Evolutionary conservation across 2,888 invertebrate genomes (phyloP).

Genomic region (Bhutanitis thaidina): DNA sequence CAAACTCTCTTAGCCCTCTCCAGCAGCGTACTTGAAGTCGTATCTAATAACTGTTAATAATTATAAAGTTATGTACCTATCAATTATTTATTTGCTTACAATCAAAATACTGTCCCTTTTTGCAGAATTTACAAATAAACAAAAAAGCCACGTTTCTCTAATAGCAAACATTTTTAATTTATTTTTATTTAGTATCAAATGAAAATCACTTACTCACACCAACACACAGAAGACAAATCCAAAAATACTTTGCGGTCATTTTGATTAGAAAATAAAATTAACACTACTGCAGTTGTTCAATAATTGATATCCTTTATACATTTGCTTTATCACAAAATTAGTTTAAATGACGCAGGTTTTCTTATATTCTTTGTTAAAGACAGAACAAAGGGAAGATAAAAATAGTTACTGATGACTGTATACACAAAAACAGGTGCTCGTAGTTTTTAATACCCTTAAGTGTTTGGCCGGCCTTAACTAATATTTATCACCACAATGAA

Average conservation of each 20-base stretch:
- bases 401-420: background rate
- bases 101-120: too few species aligned
- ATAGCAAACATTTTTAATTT: too few species aligned
- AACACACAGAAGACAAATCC: slow-evolving; percentile 8
- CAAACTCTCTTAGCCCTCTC: slow-evolving; percentile 15
- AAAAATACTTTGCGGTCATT: slow-evolving; percentile 10
- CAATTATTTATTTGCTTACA: too few species aligned
- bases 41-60: slow-evolving; percentile 9
- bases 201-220: slow-evolving; percentile 9
- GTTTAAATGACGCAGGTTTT: slow-evolving; percentile 1
- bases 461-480: too few species aligned
- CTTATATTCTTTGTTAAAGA: slow-evolving; percentile 13
- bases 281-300: background rate
- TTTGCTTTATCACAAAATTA: slow-evolving; percentile 6
- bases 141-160: too few species aligned
- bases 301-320: slow-evolving; percentile 18
- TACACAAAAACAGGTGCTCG: too few species aligned
- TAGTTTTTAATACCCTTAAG: too few species aligned
- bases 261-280: slow-evolving; percentile 3
- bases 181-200: background rate
- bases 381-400: slow-evolving; percentile 13
- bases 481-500: too few species aligned
- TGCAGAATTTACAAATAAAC: too few species aligned
- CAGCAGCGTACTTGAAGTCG: slow-evolving; percentile 1
- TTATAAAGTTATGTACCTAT: too few species aligned